These are phyloP conservation scores for Ormyrus nitidulus DNA, from an alignment of 2,888 invertebrate genomes.

Conservation along the genomic window DNA sequence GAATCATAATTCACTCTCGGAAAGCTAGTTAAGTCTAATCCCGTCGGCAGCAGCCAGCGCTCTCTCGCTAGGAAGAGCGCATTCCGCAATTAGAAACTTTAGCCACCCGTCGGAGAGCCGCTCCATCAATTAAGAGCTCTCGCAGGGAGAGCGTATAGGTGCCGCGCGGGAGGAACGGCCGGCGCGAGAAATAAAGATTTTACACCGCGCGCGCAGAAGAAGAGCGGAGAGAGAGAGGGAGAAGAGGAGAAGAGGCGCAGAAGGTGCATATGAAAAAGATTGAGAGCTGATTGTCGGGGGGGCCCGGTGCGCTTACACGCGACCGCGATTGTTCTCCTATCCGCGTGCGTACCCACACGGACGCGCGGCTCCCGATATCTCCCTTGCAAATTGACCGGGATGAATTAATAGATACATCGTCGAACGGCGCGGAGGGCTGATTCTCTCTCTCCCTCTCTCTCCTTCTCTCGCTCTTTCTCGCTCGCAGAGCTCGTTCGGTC, in stretches of 20 bases:
- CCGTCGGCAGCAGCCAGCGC: too few species aligned
- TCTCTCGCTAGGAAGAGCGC: not conserved
- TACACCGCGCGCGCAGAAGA: too few species aligned
- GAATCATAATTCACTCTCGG: slow-evolving; percentile 38
- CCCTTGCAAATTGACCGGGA: slow-evolving; percentile 57
- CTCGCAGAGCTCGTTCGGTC: slow-evolving; percentile 33
- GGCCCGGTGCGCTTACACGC: slow-evolving; percentile 36
- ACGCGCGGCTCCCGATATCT: slow-evolving; percentile 25
- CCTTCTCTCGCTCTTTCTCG: slow-evolving; percentile 18
- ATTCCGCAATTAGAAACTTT: too few species aligned
- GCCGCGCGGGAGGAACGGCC: too few species aligned
- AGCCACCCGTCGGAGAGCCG: not conserved
- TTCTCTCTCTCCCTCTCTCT: slow-evolving; percentile 25
- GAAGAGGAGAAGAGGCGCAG: not conserved
- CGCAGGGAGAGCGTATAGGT: too few species aligned
- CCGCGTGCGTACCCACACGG: slow-evolving; percentile 5
- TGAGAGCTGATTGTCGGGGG: slow-evolving; percentile 41
- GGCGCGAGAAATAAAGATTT: too few species aligned
- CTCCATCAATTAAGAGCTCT: slow-evolving; percentile 15
- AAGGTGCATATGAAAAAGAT: slow-evolving; percentile 36
- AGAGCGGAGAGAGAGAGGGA: too few species aligned
- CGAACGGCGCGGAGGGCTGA: slow-evolving; percentile 37
- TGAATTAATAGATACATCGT: slow-evolving; percentile 57
- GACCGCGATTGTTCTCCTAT: slow-evolving; percentile 20
- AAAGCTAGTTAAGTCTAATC: slow-evolving; percentile 13